Percentiles rank a stretch among this genome's conserved stretches.
These are phyloP conservation scores for Coleophora flavipennella DNA, from an alignment of 2,888 invertebrate species.

Conservation along the genomic window DNA sequence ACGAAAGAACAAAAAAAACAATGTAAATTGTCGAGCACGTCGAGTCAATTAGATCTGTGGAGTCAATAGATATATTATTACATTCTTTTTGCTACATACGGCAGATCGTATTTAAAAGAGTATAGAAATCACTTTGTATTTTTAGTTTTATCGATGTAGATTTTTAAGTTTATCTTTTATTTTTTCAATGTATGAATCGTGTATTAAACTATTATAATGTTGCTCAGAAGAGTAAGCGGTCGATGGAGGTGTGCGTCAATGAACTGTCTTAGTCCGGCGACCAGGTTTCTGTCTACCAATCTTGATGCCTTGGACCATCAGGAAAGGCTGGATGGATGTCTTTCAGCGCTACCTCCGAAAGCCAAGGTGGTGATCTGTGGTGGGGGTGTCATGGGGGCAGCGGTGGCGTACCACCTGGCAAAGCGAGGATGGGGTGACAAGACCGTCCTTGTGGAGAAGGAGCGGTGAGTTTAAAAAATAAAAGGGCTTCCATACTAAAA, in stretches of 20 bases:
- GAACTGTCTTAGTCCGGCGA: constrained; percentile 20
- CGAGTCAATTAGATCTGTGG: too few species aligned
- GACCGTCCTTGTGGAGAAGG: constrained; percentile 89
- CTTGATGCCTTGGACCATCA: constrained; percentile 41
- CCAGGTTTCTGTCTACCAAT: constrained; percentile 31
- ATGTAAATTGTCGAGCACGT: too few species aligned
- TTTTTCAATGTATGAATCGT: background rate
- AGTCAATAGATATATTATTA: too few species aligned
- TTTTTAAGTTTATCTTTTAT: background rate
- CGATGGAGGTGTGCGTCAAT: constrained; percentile 9
- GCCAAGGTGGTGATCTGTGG: constrained; percentile 90
- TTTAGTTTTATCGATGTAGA: constrained; percentile 3
- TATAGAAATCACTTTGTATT: too few species aligned
- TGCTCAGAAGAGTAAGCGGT: constrained; percentile 1
- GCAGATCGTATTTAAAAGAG: too few species aligned
- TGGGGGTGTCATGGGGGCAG: constrained; percentile 92
- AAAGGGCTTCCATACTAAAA: too few species aligned
- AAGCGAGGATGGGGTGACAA: constrained; percentile 86
- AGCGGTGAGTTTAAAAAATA: constrained; percentile 73
- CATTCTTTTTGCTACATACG: too few species aligned
- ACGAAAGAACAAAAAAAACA: too few species aligned
- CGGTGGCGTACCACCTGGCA: constrained; percentile 92
- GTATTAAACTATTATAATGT: constrained; percentile 2
- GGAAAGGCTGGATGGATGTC: constrained; percentile 43
- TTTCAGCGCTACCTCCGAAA: constrained; percentile 49